These are phyloP conservation scores for Octomys mimax DNA, from an alignment of 2,797 vertebrate genomes.

Conservation along the genomic window DNA sequence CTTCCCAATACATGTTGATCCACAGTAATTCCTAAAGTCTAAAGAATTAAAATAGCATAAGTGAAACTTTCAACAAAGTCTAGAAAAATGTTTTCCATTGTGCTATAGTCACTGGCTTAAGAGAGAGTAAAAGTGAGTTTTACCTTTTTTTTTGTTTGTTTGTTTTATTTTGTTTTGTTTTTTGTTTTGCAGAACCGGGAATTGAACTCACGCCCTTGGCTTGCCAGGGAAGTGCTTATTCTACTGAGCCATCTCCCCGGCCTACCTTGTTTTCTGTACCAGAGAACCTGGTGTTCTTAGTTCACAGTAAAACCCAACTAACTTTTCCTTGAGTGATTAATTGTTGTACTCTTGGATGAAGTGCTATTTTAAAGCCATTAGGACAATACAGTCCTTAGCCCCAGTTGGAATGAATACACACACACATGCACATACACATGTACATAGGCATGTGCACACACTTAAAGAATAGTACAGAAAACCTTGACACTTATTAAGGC, in stretches of 20 bases:
- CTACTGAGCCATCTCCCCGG: no score
- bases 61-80: background rate
- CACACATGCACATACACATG: no score
- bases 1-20: background rate
- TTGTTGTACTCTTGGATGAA: background rate
- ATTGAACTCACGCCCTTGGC: no score
- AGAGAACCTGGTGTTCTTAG: background rate
- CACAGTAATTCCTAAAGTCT: constrained; percentile 1
- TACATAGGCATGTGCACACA: background rate
- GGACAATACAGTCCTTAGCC: background rate
- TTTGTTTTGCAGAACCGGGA: no score
- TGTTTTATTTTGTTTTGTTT: no score
- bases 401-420: background rate
- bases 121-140: background rate
- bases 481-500: background rate
- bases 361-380: constrained; percentile 23
- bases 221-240: no score
- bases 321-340: background rate
- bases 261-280: background rate
- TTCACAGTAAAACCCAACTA: background rate
- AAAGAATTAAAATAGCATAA: constrained; percentile 37
- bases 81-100: background rate
- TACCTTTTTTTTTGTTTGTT: no score
- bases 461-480: background rate
- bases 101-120: background rate